Conservation (phyloP, 2,797 vertebrate species). For the Thunnus albacares region DNA sequence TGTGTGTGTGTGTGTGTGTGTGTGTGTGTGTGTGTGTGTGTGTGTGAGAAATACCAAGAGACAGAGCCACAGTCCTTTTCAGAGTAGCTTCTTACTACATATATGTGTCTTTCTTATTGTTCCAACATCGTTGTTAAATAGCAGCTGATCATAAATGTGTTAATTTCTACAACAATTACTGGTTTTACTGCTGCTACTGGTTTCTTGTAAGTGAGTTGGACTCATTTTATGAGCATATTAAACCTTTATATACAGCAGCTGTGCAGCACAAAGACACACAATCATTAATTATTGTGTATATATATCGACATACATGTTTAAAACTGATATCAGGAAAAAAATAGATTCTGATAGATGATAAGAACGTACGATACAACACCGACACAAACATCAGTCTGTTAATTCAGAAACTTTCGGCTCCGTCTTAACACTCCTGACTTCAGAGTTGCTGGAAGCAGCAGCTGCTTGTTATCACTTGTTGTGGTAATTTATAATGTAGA, state of each 20-base stretch:
- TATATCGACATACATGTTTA: no score
- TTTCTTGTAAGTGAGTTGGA: not conserved
- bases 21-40: not conserved
- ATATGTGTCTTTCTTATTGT: not conserved
- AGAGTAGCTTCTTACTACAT: not conserved
- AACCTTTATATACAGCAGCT: no score
- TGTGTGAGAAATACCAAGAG: not conserved
- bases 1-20: not conserved
- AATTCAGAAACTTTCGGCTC: no score
- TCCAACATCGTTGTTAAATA: not conserved
- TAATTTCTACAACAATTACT: not conserved
- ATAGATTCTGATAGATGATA: no score
- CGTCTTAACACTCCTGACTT: not conserved
- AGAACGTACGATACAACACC: no score
- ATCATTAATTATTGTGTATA: not conserved
- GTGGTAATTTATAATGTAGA: not conserved
- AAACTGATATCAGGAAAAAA: no score
- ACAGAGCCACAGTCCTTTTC: not conserved
- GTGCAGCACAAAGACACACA: no score
- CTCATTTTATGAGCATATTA: not conserved
- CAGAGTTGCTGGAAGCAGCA: no score
- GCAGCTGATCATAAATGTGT: not conserved
- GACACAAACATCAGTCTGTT: no score
- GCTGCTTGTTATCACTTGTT: not conserved
- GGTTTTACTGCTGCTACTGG: no score